phyloP scores from a whole-genome alignment of 2,888 invertebrate species.

The Osedax frankpressi region DNA sequence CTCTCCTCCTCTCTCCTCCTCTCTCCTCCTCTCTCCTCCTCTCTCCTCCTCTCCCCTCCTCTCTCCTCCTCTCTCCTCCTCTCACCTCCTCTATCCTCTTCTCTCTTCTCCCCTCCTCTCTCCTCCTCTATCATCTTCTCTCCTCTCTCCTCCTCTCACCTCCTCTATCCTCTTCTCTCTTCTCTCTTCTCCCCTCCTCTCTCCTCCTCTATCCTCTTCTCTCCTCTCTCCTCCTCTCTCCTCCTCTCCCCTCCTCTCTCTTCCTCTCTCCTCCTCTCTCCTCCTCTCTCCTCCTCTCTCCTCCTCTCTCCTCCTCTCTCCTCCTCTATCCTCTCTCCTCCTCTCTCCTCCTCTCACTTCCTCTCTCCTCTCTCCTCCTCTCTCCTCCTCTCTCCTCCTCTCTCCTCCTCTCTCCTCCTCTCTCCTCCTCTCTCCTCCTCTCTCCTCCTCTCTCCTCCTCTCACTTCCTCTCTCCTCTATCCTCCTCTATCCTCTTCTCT shows the following conservation, averaged over 20 bases:
- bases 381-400: too few relatives aligned
- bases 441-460: not conserved
- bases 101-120: not conserved
- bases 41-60: not conserved
- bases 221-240: not conserved
- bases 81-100: too few relatives aligned
- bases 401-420: not conserved
- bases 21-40: not conserved
- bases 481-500: not conserved
- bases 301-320: too few relatives aligned
- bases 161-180: too few relatives aligned
- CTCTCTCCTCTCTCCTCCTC: not conserved
- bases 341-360: not conserved
- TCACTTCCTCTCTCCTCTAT: not conserved
- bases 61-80: too few relatives aligned
- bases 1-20: not conserved
- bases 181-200: not conserved
- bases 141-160: not conserved
- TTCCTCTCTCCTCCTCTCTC: not conserved
- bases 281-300: conserved; percentile 1
- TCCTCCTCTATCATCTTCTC: not conserved
- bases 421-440: too few relatives aligned
- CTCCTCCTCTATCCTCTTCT: too few relatives aligned
- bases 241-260: too few relatives aligned
- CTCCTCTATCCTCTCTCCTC: too few relatives aligned